Evolutionary conservation across 2,113 vertebrate genomes (phyloP), one percentile per base, ranked within the genome.

Genomic region (Heteronetta atricapilla): DNA sequence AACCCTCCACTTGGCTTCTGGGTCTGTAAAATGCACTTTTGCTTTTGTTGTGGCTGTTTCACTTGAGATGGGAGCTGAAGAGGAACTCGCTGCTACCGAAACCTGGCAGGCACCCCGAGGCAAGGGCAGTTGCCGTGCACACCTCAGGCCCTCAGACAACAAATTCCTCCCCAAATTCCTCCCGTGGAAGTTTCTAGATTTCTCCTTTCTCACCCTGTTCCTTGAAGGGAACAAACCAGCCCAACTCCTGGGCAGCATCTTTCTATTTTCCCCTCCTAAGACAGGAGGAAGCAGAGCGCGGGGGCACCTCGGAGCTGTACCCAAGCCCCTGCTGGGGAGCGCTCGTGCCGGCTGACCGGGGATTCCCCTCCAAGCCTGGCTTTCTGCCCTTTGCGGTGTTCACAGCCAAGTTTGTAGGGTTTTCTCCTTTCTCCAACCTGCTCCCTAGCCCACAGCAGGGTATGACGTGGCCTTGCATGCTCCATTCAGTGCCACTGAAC

Each of bases 381-480:
- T 19, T 6, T 29, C 60, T 70, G 64, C 64, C 19, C 64, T 36
- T 22, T 58, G 52, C 1, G 5, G 17, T 36, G 67, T 56, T 62
- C 38, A 29, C 48, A 23, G 19, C 25, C 74, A 40, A 33, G 10
- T 15, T 25, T 58, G 33, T 6, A 46, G 48, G 14, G 13, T 69
- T 79, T 84, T 48, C 23, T 62, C 38, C 21, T 10, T 75, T 53
- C 46, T 11, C 33, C 55, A 18, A 29, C 38, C 29, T 26, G 22
- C 60, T 75, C 66, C 28, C 33, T 63, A 23, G 31, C 58, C 52
- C 15, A 21, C 28, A 85, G 48, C 58, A 42, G 70, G n/a, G 29
- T 9, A 70, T 50, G 44, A 6, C 55, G 46, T 0, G 0, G 21
- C 13, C 26, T 42, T 9, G 2, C 2, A 4, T 29, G 59, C 55